A percentile compares a stretch with the other conserved stretches of the same genome.
Evolutionary conservation across 1,140 invertebrate genomes (phyloP).

Genomic region (Mercenaria mercenaria): DNA sequence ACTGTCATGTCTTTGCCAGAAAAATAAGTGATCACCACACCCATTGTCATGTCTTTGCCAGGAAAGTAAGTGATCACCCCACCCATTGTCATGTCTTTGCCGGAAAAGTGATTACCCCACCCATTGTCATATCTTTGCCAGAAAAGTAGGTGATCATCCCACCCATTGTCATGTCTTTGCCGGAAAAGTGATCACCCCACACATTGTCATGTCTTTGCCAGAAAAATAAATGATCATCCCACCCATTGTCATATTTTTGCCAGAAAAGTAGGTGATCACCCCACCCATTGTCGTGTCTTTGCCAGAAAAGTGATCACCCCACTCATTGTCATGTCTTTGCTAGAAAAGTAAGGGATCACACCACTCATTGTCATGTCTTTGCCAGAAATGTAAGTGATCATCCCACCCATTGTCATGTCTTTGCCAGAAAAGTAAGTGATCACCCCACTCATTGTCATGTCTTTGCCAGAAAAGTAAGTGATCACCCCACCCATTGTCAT

Average conservation of each 20-base stretch:
- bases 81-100: neutral
- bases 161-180: neutral
- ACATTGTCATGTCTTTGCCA: conserved; percentile 83
- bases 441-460: neutral
- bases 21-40: conserved; percentile 84
- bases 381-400: too few species aligned
- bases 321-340: neutral
- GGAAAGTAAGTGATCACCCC: conserved; percentile 82
- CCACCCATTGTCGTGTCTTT: conserved; percentile 85
- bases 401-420: conserved; percentile 85
- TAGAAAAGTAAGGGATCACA: conserved; percentile 84
- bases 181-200: conserved; percentile 77
- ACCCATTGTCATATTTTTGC: neutral
- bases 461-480: too few species aligned
- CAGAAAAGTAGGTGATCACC: conserved; percentile 67
- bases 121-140: conserved; percentile 83
- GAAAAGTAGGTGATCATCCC: conserved; percentile 82
- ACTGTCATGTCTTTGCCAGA: neutral
- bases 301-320: conserved; percentile 81
- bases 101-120: conserved; percentile 77
- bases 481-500: conserved; percentile 84
- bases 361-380: neutral
- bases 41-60: conserved; percentile 83
- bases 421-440: conserved; percentile 84
- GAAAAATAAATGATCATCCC: conserved; percentile 82